Evolutionary conservation across 2,113 vertebrate species (phyloP).

Genomic region (Atherinomorus stipes): DNA sequence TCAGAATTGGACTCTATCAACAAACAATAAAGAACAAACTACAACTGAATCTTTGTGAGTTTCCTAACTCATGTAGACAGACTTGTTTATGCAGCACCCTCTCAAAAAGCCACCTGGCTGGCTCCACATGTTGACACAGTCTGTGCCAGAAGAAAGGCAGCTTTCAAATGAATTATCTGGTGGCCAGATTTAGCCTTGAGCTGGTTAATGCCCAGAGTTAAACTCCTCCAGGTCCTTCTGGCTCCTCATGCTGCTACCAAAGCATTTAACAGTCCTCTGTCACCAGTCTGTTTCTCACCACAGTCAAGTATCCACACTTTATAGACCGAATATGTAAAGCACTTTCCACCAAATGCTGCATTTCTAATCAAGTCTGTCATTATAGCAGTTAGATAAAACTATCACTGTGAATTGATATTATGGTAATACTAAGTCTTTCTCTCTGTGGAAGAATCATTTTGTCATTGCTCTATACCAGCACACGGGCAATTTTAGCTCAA

Average conservation of each 20-base stretch:
- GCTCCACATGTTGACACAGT: conserved; percentile 43
- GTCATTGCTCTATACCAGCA: neutral
- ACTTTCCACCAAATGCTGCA: neutral
- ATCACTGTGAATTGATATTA: neutral
- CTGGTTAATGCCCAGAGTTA: conserved; percentile 75
- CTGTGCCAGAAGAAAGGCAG: conserved; percentile 59
- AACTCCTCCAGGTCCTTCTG: conserved; percentile 66
- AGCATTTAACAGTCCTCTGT: conserved; percentile 26
- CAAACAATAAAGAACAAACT: neutral
- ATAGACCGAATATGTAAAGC: conserved; percentile 20
- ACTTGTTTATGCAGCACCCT: conserved; percentile 4
- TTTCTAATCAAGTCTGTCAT: conserved; percentile 7
- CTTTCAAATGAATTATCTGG: conserved; percentile 64
- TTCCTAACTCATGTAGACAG: conserved; percentile 9
- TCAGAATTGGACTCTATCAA: no score
- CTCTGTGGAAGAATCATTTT: neutral
- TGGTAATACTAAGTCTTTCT: neutral
- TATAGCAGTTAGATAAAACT: neutral
- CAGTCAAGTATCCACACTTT: neutral
- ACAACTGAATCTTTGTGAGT: neutral
- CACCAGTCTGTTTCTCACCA: conserved; percentile 8
- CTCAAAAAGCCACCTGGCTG: conserved; percentile 17
- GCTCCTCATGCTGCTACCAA: conserved; percentile 31
- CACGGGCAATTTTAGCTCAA: neutral
- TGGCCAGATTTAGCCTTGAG: conserved; percentile 78